Evolutionary conservation across 92 coral and sea anemone species (phyloP), one percentile per base, ranked within the genome.

Genomic region (Anthopleura xanthogrammica): DNA sequence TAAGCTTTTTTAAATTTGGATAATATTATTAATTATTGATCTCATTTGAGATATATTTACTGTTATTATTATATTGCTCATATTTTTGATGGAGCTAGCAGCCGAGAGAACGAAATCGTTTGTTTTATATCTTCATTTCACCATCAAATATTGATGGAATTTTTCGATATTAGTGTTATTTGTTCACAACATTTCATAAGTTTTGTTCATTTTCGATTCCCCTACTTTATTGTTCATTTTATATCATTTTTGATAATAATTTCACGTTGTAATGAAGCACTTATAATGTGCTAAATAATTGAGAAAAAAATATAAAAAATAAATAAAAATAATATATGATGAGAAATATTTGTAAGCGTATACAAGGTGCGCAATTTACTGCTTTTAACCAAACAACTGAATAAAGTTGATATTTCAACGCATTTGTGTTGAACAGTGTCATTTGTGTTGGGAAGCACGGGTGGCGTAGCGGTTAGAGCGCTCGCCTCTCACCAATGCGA

Each of bases 31-130:
- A 68, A 68, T 62, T n/a, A 62, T 68, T 29, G 74, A 68, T 68
- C 74, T 68, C 74, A 68, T 68, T 68, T 29, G 74, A 68, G 74
- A 68, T 68, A 68, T 68, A 10, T 68, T 23, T 68, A 68, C 74
- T 68, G 74, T 68, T 68, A 68, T 68, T 29, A 68, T 62, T n/a
- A 46, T 5, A 62, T 20, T 68, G 74, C 74, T 68, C 42, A 68
- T 68, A 68, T 68, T 68, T n/a, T 68, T 68, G 41, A 24, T 29
- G 10, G 74, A 68, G 74, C 74, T 5, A 68, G 36, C 36, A 29
- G 17, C 24, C 14, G 17, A 36, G 70, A 7, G 3, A 22, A 4
- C 22, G 4, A 7, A 60, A 20, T 22, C 74, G 74, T 68, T 68
- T 68, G 74, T 68, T 68, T 68, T 68, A 68, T 22, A 4, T 68